phyloP scores from a whole-genome alignment of 1,140 invertebrate species.

The Ips nitidus region DNA sequence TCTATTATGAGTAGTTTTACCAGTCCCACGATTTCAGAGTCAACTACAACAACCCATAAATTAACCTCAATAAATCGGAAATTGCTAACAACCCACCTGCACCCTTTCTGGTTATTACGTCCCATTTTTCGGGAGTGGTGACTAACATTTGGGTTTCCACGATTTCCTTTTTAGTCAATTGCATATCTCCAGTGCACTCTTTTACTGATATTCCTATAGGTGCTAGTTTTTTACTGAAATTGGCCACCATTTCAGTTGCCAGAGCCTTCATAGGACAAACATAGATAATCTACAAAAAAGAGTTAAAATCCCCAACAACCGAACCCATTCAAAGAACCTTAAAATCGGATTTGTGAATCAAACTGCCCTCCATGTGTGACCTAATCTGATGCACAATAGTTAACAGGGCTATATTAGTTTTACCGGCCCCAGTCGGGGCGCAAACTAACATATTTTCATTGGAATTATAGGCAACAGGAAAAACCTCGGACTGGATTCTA shows the following conservation, averaged over 20 bases:
- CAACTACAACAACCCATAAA: constrained; percentile 59
- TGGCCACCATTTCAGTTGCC: constrained; percentile 96
- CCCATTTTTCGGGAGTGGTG: constrained; percentile 99
- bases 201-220: constrained; percentile 79
- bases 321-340: constrained; percentile 64
- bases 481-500: constrained; percentile 92
- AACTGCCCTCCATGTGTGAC: constrained; percentile 75
- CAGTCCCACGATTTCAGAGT: constrained; percentile 86
- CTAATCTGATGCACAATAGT: constrained; percentile 88
- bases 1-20: constrained; percentile 97
- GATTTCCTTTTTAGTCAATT: constrained; percentile 93
- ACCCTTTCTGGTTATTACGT: constrained; percentile 94
- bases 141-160: constrained; percentile 96
- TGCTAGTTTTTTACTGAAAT: constrained; percentile 81
- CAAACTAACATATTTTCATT: constrained; percentile 97
- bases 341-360: constrained; percentile 89
- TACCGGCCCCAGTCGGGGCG: constrained; percentile 95
- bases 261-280: constrained; percentile 99
- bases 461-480: constrained; percentile 90
- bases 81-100: constrained; percentile 38
- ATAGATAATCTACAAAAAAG: constrained; percentile 82
- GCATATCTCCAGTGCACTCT: constrained; percentile 98
- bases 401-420: constrained; percentile 98
- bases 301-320: background rate
- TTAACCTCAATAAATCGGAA: background rate